Evolutionary conservation across 2,113 vertebrate genomes (phyloP).

Genomic region (Etia nguti): DNA sequence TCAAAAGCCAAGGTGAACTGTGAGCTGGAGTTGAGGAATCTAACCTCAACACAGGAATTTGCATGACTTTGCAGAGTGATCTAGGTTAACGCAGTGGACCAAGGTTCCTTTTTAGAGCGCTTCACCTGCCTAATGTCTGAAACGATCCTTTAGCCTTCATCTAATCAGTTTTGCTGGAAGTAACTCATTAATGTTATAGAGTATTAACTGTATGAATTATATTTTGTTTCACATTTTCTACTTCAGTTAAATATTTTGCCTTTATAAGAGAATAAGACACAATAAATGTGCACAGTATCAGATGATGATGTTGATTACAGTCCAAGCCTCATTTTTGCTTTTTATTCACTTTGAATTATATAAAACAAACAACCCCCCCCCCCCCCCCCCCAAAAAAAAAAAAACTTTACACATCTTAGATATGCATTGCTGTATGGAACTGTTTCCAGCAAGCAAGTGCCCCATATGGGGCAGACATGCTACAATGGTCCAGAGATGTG

Average conservation of each 20-base stretch:
- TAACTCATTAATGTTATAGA: neutral
- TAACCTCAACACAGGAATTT: conserved; percentile 64
- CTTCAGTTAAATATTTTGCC: neutral
- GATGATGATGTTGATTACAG: conserved; percentile 2
- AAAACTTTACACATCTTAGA: neutral
- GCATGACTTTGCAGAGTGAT: conserved; percentile 62
- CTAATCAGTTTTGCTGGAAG: neutral
- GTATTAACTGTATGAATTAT: neutral
- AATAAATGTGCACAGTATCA: neutral
- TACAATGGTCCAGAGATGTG: conserved; percentile 53
- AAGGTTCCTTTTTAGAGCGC: neutral
- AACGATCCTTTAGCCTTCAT: neutral
- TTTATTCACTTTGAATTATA: neutral
- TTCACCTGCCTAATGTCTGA: neutral
- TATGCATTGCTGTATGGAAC: conserved; percentile 31
- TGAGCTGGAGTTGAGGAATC: conserved; percentile 52
- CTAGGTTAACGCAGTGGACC: conserved; percentile 22
- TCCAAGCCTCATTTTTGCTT: neutral
- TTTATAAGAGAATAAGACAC: neutral
- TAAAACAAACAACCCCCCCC: neutral
- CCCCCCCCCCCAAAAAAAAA: rapidly evolving
- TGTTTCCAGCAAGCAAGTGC: conserved; percentile 34
- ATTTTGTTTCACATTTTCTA: neutral
- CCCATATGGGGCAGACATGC: conserved; percentile 56
- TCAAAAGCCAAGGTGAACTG: conserved; percentile 56